These are phyloP conservation scores for Allobates femoralis DNA, from an alignment of 2,797 vertebrate genomes.

Conservation along the genomic window DNA sequence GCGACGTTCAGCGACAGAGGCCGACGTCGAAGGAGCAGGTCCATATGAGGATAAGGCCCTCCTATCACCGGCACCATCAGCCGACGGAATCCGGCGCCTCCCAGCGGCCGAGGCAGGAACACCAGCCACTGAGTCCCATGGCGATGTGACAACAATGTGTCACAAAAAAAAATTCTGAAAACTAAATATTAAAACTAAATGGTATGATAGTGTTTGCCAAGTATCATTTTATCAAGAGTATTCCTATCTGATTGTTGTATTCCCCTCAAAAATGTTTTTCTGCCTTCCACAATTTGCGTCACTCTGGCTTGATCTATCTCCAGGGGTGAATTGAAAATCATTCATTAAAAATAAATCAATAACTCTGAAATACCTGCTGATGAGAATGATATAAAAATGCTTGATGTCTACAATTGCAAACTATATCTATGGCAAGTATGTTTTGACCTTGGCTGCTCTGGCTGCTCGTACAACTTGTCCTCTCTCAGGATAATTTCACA, in stretches of 20 bases:
- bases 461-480: slow-evolving; percentile 23
- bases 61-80: too few species aligned
- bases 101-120: too few species aligned
- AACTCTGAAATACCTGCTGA: background rate
- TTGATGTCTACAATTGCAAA: background rate
- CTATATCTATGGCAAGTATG: slow-evolving; percentile 11
- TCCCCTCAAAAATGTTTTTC: background rate
- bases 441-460: slow-evolving; percentile 45
- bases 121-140: too few species aligned
- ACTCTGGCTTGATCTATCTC: background rate
- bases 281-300: background rate
- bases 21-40: too few species aligned
- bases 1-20: too few species aligned
- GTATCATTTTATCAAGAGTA: background rate
- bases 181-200: too few species aligned
- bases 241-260: background rate
- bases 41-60: too few species aligned
- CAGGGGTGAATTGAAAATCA: background rate
- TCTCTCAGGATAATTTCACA: slow-evolving; percentile 34
- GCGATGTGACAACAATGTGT: too few species aligned
- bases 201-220: too few species aligned
- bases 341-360: background rate
- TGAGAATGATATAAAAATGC: background rate
- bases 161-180: too few species aligned
- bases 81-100: too few species aligned